phyloP scores from a whole-genome alignment of 2,113 vertebrate genomes.

The Indri indri region DNA sequence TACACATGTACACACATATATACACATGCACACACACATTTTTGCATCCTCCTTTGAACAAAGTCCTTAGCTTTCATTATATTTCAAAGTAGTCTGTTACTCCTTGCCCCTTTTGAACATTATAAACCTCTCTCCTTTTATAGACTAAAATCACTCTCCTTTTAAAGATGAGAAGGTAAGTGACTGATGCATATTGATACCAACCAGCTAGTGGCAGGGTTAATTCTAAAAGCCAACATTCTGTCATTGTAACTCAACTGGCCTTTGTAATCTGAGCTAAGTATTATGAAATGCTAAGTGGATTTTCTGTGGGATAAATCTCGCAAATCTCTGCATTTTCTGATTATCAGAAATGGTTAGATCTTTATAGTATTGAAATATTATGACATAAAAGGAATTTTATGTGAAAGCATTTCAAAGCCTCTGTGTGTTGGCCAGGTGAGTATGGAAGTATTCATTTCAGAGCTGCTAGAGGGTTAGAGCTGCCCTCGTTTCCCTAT shows the following conservation, averaged over 20 bases:
- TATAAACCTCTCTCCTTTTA: not conserved
- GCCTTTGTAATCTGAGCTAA: not conserved
- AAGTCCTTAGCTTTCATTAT: not conserved
- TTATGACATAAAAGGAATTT: not conserved
- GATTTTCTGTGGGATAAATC: slow-evolving; percentile 31
- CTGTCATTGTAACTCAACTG: not conserved
- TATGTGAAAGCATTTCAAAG: not conserved
- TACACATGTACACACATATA: not conserved
- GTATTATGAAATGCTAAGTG: not conserved
- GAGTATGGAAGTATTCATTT: not conserved
- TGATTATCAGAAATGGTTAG: not conserved
- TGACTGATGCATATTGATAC: not conserved
- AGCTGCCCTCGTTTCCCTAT: not conserved
- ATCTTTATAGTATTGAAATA: not conserved
- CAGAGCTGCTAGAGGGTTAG: not conserved
- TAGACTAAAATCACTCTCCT: not conserved
- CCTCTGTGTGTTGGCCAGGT: not conserved
- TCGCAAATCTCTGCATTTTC: slow-evolving; percentile 22
- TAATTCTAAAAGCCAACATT: slow-evolving; percentile 14
- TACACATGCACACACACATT: not conserved
- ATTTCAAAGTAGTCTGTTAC: not conserved
- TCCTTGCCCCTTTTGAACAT: not conserved
- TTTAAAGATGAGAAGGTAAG: not conserved
- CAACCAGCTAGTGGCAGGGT: not conserved
- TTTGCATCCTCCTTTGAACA: not conserved